Evolutionary conservation across 2,888 invertebrate species (phyloP).

Genomic region (Thereva nobilitata): DNA sequence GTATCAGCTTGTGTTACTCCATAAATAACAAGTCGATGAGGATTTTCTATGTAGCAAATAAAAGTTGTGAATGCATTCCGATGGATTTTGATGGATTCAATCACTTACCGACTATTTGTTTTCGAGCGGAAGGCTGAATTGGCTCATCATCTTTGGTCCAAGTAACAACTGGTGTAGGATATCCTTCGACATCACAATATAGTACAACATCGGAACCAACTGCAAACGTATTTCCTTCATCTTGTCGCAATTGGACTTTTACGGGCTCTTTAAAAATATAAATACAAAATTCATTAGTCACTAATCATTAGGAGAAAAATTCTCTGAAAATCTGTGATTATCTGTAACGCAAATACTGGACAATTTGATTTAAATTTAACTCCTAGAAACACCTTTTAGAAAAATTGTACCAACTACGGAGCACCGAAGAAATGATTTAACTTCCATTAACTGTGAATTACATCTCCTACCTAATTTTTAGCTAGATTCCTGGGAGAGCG

Average conservation of each 20-base stretch:
- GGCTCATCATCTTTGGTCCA: slow-evolving; percentile 80
- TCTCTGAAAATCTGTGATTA: too few relatives aligned
- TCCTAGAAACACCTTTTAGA: too few relatives aligned
- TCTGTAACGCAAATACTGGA: too few relatives aligned
- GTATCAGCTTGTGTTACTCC: slow-evolving; percentile 70
- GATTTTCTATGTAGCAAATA: slow-evolving; percentile 58
- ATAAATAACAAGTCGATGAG: slow-evolving; percentile 71
- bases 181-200: slow-evolving; percentile 76
- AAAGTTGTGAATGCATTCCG: slow-evolving; percentile 43
- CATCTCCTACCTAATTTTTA: too few relatives aligned
- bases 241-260: slow-evolving; percentile 65
- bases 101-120: slow-evolving; percentile 68
- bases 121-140: slow-evolving; percentile 62
- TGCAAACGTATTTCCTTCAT: slow-evolving; percentile 59
- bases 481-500: too few relatives aligned
- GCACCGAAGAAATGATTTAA: too few relatives aligned
- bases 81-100: slow-evolving; percentile 5
- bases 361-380: too few relatives aligned
- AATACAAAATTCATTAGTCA: slow-evolving; percentile 27
- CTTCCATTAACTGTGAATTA: too few relatives aligned
- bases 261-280: slow-evolving; percentile 63
- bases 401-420: too few relatives aligned
- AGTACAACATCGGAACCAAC: slow-evolving; percentile 72
- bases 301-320: too few relatives aligned
- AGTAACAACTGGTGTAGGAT: slow-evolving; percentile 73